Percentiles rank a stretch among this genome's conserved stretches.
Conservation (phyloP, 1,140 invertebrate species). For the Nephila pilipes region DNA sequence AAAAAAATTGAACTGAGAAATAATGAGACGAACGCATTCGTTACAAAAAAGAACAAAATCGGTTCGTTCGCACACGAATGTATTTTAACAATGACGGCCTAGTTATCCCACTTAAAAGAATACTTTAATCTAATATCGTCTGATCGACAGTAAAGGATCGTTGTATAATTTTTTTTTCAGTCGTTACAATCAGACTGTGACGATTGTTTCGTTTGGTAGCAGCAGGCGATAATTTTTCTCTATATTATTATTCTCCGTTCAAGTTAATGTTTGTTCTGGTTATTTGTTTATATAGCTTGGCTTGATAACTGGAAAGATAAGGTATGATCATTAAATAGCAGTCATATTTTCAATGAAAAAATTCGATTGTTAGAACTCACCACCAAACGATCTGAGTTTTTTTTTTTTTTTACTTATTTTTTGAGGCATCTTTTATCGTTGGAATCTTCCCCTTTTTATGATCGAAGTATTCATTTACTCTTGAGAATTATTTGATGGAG, state of each 20-base stretch:
- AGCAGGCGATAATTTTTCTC: conserved; percentile 39
- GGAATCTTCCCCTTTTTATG: not conserved
- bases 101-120: conserved; percentile 67
- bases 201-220: conserved; percentile 32
- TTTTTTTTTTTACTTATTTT: not conserved
- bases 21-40: conserved; percentile 23
- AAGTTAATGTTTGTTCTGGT: conserved; percentile 57
- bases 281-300: conserved; percentile 33
- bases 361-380: conserved; percentile 3
- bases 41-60: not conserved
- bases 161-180: conserved; percentile 32
- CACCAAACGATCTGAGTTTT: not conserved
- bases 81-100: conserved; percentile 52
- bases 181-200: conserved; percentile 65
- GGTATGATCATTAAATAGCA: conserved; percentile 47
- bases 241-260: conserved; percentile 8
- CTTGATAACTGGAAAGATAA: conserved; percentile 7
- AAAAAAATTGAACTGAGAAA: not conserved
- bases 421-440: not conserved
- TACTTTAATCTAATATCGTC: conserved; percentile 64
- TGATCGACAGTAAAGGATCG: conserved; percentile 53
- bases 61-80: conserved; percentile 46
- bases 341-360: conserved; percentile 4
- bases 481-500: not conserved
- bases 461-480: not conserved